Conservation (phyloP, 2,113 vertebrate species). For the Tympanuchus pallidicinctus region DNA sequence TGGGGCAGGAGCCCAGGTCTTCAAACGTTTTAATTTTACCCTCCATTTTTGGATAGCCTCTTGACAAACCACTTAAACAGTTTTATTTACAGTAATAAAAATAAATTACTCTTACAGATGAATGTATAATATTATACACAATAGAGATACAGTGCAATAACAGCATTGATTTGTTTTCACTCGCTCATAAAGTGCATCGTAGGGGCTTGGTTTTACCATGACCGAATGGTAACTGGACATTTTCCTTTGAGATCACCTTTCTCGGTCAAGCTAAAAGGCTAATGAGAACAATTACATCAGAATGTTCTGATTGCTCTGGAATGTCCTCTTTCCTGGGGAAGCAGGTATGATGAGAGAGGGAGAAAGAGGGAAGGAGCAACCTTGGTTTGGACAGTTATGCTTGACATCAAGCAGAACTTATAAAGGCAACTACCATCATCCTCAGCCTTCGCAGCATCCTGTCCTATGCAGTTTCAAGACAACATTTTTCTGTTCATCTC, state of each 20-base stretch:
- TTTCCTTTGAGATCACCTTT: background rate
- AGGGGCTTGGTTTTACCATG: slow-evolving; percentile 44
- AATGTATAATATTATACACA: slow-evolving; percentile 79
- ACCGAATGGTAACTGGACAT: background rate
- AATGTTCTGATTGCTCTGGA: background rate
- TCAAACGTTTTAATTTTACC: slow-evolving; percentile 41
- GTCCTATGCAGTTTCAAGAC: background rate
- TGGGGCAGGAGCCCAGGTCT: slow-evolving; percentile 59
- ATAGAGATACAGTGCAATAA: slow-evolving; percentile 75
- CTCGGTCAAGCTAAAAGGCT: background rate
- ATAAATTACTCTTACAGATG: slow-evolving; percentile 83
- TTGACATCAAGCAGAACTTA: background rate
- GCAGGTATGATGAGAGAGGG: background rate
- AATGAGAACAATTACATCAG: background rate
- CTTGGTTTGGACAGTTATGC: background rate
- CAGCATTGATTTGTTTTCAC: slow-evolving; percentile 65
- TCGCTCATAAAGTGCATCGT: slow-evolving; percentile 72
- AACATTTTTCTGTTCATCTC: background rate
- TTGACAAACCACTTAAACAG: slow-evolving; percentile 65
- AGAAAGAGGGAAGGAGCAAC: background rate
- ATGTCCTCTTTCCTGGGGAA: background rate
- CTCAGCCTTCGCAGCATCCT: background rate
- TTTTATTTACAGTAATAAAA: slow-evolving; percentile 85
- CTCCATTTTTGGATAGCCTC: slow-evolving; percentile 16
- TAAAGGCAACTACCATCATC: background rate